phyloP scores from a whole-genome alignment of 2,113 vertebrate genomes.

The Trichechus manatus region DNA sequence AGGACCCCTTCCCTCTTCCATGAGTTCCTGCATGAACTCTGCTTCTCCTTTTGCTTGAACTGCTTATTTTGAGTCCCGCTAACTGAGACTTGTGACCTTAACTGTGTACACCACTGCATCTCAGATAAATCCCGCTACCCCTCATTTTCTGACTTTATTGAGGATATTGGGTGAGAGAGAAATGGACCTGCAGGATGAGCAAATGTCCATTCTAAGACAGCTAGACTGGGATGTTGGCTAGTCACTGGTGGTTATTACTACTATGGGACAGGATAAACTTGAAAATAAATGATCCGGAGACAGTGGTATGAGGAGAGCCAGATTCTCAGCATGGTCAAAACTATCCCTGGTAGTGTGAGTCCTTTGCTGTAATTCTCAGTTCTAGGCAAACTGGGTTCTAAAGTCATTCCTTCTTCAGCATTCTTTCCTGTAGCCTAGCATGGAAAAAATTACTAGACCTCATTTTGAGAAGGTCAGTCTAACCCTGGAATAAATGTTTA shows the following conservation, averaged over 20 bases:
- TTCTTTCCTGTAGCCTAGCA: not conserved
- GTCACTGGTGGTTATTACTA: not conserved
- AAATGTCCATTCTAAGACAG: not conserved
- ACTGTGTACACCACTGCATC: not conserved
- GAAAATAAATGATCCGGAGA: conserved; percentile 6
- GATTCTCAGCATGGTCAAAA: not conserved
- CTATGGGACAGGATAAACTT: not conserved
- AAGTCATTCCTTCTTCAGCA: not conserved
- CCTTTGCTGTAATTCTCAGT: not conserved
- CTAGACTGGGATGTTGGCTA: not conserved
- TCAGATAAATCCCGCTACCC: not conserved
- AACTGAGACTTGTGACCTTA: not conserved
- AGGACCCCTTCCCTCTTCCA: not conserved
- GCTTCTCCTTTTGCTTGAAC: not conserved
- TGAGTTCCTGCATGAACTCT: conserved; percentile 16
- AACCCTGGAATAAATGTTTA: not conserved
- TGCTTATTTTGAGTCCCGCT: not conserved
- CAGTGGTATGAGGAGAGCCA: not conserved
- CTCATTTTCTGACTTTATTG: not conserved
- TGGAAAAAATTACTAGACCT: not conserved
- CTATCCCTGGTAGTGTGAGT: not conserved
- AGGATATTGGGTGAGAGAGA: not conserved
- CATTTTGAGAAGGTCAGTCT: conserved; percentile 26
- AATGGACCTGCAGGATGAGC: not conserved
- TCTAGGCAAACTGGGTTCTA: not conserved